These are phyloP conservation scores for Enteromius viviparus DNA, from an alignment of 2,797 vertebrate species.

Conservation along the genomic window DNA sequence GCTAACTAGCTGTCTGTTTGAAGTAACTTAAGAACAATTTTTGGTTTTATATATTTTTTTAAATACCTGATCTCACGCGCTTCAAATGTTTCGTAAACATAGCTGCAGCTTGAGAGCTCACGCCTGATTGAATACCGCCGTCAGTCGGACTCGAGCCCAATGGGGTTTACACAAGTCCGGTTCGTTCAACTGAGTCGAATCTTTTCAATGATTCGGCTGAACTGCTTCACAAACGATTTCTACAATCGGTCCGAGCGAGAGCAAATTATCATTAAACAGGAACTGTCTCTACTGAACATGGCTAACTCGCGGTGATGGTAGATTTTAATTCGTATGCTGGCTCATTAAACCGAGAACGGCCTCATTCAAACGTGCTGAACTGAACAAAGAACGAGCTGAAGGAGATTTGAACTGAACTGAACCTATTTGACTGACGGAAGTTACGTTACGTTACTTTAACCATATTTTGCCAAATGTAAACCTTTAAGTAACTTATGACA, in stretches of 20 bases:
- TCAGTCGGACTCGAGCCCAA: not conserved
- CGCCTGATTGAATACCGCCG: not conserved
- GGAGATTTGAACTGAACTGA: not conserved
- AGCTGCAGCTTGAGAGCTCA: not conserved
- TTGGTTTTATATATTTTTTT: not conserved
- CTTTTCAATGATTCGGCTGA: not conserved
- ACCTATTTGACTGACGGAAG: not conserved
- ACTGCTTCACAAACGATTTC: not conserved
- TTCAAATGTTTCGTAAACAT: slow-evolving; percentile 52
- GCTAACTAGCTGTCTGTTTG: not conserved
- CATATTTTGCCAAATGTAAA: not conserved
- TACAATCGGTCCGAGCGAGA: not conserved
- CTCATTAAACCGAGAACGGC: not conserved
- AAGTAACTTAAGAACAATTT: not conserved
- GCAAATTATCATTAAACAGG: not conserved
- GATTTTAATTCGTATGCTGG: not conserved
- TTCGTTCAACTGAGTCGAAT: not conserved
- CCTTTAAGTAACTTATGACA: not conserved
- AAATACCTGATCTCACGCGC: slow-evolving; percentile 54
- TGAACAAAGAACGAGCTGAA: not conserved
- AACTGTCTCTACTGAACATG: not conserved
- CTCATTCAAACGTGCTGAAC: not conserved
- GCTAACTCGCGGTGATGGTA: not conserved
- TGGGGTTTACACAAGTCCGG: not conserved
- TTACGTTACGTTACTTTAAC: not conserved